Conservation (phyloP, 2,113 vertebrate genomes). For the Cisticola juncidis region DNA sequence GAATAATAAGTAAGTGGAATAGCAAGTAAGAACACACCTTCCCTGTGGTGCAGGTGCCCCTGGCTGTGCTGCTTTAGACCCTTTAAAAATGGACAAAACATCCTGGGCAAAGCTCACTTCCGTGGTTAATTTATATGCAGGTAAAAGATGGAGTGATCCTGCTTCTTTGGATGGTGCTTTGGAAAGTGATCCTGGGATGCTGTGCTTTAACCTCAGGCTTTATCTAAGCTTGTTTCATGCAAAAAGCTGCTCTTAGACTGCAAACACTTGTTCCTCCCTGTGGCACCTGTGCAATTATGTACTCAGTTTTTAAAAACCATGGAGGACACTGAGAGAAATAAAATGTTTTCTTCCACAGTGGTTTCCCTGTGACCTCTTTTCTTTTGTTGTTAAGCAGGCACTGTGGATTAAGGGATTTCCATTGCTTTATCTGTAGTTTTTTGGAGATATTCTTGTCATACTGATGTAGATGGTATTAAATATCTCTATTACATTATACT, state of each 20-base stretch:
- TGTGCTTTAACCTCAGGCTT: neutral
- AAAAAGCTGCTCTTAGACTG: neutral
- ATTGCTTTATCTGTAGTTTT: neutral
- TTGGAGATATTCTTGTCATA: neutral
- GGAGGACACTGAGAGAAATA: neutral
- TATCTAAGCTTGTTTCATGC: neutral
- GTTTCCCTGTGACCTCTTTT: neutral
- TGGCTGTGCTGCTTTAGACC: neutral
- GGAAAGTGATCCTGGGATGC: neutral
- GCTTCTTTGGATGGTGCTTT: neutral
- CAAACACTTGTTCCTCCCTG: neutral
- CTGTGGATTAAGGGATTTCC: neutral
- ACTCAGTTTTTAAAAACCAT: neutral
- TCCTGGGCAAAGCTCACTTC: neutral
- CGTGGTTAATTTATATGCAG: neutral
- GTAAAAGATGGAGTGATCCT: neutral
- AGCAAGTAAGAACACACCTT: neutral
- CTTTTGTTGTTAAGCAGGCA: neutral
- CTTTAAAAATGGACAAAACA: neutral
- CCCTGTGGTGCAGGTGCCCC: accelerated
- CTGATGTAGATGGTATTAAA: neutral
- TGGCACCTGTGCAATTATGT: neutral
- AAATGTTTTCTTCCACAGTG: neutral
- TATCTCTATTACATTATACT: neutral
- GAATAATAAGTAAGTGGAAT: too few species aligned